Evolutionary conservation across 2,797 vertebrate genomes (phyloP), one percentile per base, ranked within the genome.

Genomic region (Cossypha heuglini): DNA sequence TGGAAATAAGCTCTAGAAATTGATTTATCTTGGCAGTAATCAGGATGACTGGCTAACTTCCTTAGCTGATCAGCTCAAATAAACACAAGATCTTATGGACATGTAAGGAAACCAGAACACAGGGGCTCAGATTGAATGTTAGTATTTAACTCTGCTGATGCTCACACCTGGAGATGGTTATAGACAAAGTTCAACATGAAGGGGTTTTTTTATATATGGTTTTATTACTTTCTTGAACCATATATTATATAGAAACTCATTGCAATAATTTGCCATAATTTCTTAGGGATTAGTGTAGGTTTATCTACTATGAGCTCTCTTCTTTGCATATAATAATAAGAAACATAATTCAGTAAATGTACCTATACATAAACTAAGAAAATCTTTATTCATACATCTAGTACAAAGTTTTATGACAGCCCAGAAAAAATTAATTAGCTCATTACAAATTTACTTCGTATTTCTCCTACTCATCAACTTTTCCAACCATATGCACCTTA

Each of bases 11-110:
- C 85, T 78, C 74, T 74, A 73, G 46, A 72, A 96, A 90, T 24
- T 90, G 57, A 92, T 97, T 95, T 94, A 87, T 75, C 69, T 61
- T 96, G 85, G 80, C 82, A 96, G 67, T 88, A 97, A 96, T 95
- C 86, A 85, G 89, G 76, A 89, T 95, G 62, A 93, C 54, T 35
- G 68, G 38, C 22, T 54, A 73, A 38, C 51, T 92, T 77, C 63
- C 90, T 94, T 71, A 95, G 61, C 38, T 78, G 52, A 94, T 52
- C 86, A 83, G 78, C 77, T 76, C 54, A 90, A 92, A 81, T 35
- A 59, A 96, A 68, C 38, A 73, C 48, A 72, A 88, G 78, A 89
- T 87, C 66, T 74, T 52, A 63, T 3, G 62, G 38, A 59, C 0
- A 1, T 14, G 35, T 26, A 49, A 84, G 33, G 64, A 93, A 72